phyloP scores from a whole-genome alignment of 2,888 invertebrate genomes.

The Lithophane ornitopus region DNA sequence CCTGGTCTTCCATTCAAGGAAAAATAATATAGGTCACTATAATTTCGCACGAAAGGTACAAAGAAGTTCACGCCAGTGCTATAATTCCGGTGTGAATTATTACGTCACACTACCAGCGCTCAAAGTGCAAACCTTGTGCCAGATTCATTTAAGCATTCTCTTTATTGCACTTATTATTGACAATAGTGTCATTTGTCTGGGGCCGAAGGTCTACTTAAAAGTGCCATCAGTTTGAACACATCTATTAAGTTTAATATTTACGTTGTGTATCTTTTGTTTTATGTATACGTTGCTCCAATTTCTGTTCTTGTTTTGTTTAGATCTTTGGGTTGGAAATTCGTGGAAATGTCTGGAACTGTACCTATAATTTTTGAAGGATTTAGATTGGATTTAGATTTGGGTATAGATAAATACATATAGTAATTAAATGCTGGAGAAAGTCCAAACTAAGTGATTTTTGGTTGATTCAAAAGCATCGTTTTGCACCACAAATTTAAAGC shows the following conservation, averaged over 20 bases:
- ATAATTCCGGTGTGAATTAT: slow-evolving; percentile 35
- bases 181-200: slow-evolving; percentile 56
- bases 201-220: slow-evolving; percentile 46
- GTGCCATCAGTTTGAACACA: slow-evolving; percentile 45
- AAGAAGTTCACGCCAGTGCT: slow-evolving; percentile 26
- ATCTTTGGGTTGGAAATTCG: not conserved
- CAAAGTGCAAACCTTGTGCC: slow-evolving; percentile 65
- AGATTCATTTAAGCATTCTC: slow-evolving; percentile 63
- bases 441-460: not conserved
- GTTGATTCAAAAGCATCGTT: not conserved
- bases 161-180: slow-evolving; percentile 61
- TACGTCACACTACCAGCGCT: slow-evolving; percentile 31
- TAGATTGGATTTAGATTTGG: no score
- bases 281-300: slow-evolving; percentile 43
- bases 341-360: slow-evolving; percentile 6
- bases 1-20: not conserved
- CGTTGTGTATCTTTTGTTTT: slow-evolving; percentile 37
- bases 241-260: slow-evolving; percentile 51
- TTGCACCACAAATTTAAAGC: not conserved
- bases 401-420: not conserved
- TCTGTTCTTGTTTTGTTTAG: not conserved
- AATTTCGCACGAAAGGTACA: slow-evolving; percentile 1
- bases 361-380: not conserved
- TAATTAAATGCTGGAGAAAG: not conserved
- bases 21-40: slow-evolving; percentile 2